These are phyloP conservation scores for Protobothrops mucrosquamatus DNA, from an alignment of 2,113 vertebrate genomes.

Conservation along the genomic window DNA sequence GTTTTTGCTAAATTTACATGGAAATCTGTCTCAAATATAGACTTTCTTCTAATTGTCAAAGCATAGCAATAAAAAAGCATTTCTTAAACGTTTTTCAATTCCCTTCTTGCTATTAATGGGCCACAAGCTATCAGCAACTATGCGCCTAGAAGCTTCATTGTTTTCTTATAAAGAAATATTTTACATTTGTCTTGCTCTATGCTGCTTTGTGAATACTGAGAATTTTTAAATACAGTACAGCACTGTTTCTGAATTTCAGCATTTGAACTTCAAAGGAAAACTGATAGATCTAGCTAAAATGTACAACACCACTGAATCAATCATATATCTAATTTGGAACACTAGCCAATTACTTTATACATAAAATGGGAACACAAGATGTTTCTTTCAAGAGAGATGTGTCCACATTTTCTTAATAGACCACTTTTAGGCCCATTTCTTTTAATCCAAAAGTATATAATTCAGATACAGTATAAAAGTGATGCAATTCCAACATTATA, in stretches of 20 bases:
- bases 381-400: not conserved
- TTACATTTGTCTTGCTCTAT: constrained; percentile 21
- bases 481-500: too few species aligned
- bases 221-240: constrained; percentile 33
- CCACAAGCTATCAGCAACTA: not conserved
- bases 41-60: not conserved
- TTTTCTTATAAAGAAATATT: constrained; percentile 44
- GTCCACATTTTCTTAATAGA: not conserved
- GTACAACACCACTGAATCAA: not conserved
- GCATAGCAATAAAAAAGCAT: not conserved
- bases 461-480: too few species aligned
- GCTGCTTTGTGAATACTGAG: constrained; percentile 11
- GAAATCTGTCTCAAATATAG: not conserved
- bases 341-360: fast-evolving
- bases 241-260: constrained; percentile 42
- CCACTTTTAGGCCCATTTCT: not conserved
- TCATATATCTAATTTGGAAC: not conserved
- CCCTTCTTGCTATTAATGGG: constrained; percentile 35
- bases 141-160: constrained; percentile 44
- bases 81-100: constrained; percentile 28
- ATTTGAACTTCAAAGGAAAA: constrained; percentile 23
- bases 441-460: not conserved
- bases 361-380: not conserved
- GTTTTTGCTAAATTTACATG: not conserved
- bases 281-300: not conserved